phyloP scores from a whole-genome alignment of 1,140 invertebrate genomes.

The Drosophila melanica region DNA sequence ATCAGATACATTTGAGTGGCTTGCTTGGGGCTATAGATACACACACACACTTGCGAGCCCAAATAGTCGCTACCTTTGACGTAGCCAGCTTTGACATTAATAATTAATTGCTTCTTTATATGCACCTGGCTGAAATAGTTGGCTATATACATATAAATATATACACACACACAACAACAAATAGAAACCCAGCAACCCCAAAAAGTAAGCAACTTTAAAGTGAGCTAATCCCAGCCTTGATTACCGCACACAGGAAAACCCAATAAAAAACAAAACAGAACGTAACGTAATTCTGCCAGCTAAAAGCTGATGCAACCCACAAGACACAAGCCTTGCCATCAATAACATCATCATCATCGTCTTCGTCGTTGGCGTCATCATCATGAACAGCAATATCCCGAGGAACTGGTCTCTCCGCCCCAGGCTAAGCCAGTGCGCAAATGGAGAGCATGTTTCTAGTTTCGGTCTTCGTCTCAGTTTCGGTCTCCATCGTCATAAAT shows the following conservation, averaged over 20 bases:
- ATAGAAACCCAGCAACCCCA: conserved; percentile 5
- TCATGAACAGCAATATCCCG: too few relatives aligned
- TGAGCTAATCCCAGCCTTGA: conserved; percentile 39
- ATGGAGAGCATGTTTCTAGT: conserved; percentile 8
- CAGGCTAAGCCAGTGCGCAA: not conserved
- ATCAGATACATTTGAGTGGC: not conserved
- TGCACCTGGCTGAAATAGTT: not conserved
- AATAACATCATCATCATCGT: not conserved
- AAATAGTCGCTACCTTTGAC: not conserved
- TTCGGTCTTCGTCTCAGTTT: not conserved
- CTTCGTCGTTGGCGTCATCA: not conserved
- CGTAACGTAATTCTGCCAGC: not conserved
- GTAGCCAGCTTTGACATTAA: conserved; percentile 6
- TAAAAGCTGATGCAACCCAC: conserved; percentile 3
- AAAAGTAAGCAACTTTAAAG: conserved; percentile 49
- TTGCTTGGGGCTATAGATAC: not conserved
- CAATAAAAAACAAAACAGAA: not conserved
- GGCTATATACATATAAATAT: conserved; percentile 9
- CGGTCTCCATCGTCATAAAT: not conserved
- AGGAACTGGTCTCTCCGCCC: not conserved
- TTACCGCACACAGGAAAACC: not conserved
- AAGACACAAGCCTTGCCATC: not conserved
- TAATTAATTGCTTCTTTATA: conserved; percentile 7
- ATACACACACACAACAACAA: not conserved
- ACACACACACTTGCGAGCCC: conserved; percentile 9